Conservation (phyloP, 2,888 invertebrate species). For the Pediacus dermestoides region DNA sequence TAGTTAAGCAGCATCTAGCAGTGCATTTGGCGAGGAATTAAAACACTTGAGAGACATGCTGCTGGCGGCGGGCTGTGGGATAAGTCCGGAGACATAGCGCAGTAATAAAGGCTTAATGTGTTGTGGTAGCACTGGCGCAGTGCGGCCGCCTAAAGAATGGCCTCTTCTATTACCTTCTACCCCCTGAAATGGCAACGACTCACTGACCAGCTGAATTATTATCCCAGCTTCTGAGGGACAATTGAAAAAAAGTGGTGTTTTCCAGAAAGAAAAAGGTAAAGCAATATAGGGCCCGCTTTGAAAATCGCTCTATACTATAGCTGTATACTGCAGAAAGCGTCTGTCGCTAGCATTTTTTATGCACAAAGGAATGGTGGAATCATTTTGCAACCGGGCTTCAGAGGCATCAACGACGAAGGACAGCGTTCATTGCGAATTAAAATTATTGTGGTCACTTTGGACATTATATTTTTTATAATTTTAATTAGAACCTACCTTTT, state of each 20-base stretch:
- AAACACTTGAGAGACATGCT: slow-evolving; percentile 33
- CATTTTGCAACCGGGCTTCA: too few species aligned
- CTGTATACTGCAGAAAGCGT: too few species aligned
- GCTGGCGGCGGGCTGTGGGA: slow-evolving; percentile 22
- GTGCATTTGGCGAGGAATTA: slow-evolving; percentile 31
- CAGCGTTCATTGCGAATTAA: too few species aligned
- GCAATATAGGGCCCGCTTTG: too few species aligned
- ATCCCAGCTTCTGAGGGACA: slow-evolving; percentile 26
- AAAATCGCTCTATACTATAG: too few species aligned
- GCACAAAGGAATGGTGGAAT: too few species aligned
- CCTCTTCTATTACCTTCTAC: slow-evolving; percentile 27
- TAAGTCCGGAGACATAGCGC: slow-evolving; percentile 32
- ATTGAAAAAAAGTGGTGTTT: slow-evolving; percentile 27
- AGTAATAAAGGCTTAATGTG: slow-evolving; percentile 33
- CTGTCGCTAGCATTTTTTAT: too few species aligned
- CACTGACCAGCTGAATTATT: slow-evolving; percentile 34
- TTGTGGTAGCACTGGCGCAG: slow-evolving; percentile 33
- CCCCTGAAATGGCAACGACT: slow-evolving; percentile 24
- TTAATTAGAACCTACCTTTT: too few species aligned
- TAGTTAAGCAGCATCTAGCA: slow-evolving; percentile 30
- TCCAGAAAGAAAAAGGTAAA: slow-evolving; percentile 10
- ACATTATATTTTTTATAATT: too few species aligned
- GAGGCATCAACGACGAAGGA: too few species aligned
- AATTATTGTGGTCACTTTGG: too few species aligned
- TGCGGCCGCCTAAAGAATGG: slow-evolving; percentile 32